A percentile compares a stretch with the other conserved stretches of the same genome.
Conservation (phyloP, 2,888 invertebrate genomes). For the Neoitamus cyanurus region DNA sequence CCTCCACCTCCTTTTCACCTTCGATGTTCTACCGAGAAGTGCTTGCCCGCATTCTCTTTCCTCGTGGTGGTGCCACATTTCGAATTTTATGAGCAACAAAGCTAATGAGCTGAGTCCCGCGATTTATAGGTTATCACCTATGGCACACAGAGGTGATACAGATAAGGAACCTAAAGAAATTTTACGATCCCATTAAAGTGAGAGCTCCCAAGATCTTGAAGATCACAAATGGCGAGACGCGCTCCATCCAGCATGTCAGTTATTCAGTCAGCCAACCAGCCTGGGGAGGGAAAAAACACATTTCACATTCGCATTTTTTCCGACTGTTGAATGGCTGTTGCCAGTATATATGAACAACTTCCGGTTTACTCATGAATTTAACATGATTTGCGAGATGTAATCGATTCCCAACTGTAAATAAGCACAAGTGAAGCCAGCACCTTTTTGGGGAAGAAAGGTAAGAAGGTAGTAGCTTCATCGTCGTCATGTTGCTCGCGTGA, state of each 20-base stretch:
- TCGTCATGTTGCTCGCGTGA: background rate
- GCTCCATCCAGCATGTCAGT: background rate
- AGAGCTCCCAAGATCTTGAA: constrained; percentile 15
- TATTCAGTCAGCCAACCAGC: background rate
- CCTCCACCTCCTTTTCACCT: background rate
- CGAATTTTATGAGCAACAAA: constrained; percentile 5
- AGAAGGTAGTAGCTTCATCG: background rate
- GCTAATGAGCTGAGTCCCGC: constrained; percentile 24
- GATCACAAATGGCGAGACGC: constrained; percentile 8
- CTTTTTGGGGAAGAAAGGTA: background rate
- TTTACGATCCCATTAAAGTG: constrained; percentile 38
- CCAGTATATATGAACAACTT: background rate
- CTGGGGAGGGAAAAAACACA: background rate
- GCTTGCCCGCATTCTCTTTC: background rate
- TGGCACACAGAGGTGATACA: constrained; percentile 16
- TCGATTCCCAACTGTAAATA: constrained; percentile 8
- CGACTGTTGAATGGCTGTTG: background rate
- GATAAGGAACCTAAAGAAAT: constrained; percentile 32
- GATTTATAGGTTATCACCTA: constrained; percentile 25
- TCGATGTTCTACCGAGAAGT: background rate
- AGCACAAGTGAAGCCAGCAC: background rate
- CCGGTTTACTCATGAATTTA: constrained; percentile 30
- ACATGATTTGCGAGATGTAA: constrained; percentile 32
- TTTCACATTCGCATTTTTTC: background rate
- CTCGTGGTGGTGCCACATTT: background rate